Base-by-base conservation (phyloP, 2,113 vertebrate species). In the Mystacornis crossleyi region DNA sequence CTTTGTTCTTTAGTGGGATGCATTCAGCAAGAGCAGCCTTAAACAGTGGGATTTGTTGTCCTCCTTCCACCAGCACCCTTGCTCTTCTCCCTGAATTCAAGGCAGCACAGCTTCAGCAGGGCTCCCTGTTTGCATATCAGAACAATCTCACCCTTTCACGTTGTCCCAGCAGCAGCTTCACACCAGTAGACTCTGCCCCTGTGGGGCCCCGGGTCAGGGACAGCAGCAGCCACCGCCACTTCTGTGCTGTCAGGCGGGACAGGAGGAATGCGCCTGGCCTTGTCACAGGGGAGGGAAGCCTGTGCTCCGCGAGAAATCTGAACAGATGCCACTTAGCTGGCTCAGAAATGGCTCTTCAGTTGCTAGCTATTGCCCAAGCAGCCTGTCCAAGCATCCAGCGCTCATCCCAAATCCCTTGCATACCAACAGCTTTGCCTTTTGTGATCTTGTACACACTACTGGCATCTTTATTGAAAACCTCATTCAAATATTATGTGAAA, bases 1-100 rank as follows among this genome's bases (percentile, higher is more conserved):
- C 81, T 97, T 96, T 95, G 65, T 93, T 96, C 95, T 93, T 89
- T 74, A 86, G 95, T 4, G 16, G 61, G 93, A 95, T 73, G 77
- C 67, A 89, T 69, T 51, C 48, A 90, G 86, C 70, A 86, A 86
- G 75, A 89, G 86, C 75, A 55, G 83, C 72, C 42, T 62, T 71
- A 88, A 88, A 89, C 34, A 62, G 82, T 81, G 33, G 72, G 67
- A 38, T 81, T 83, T 73, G 73, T 70, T 91, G 71, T 88, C 64
- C 45, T 79, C 50, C 70, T 85, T 80, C 87, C 70, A 88, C 40
- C 78, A 78, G 55, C 55, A 33, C 66, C 62, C 80, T 89, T 58
- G 38, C 58, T 95, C 48, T 71, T 93, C 81, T 92, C 42, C 38
- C 78, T 57, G 67, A 28, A 77, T 88, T 81, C 48, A 82, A 88